Evolutionary conservation across 2,797 vertebrate species (phyloP).

Genomic region (Fistularia commersonii): DNA sequence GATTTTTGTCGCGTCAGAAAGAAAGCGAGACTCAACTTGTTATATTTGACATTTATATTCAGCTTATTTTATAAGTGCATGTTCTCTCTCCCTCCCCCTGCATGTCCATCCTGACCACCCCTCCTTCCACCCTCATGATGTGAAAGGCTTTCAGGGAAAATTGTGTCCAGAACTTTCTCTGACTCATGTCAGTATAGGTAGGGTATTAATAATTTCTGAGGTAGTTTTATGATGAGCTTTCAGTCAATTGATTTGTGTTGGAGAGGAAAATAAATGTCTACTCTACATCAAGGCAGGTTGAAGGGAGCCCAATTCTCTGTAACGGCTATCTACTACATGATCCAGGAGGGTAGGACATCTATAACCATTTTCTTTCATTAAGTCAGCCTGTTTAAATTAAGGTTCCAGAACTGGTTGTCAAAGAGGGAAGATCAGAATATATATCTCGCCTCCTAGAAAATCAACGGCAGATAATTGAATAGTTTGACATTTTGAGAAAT

Average conservation of each 20-base stretch:
- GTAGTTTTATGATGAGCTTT: conserved; percentile 38
- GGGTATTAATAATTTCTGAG: conserved; percentile 48
- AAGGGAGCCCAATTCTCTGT: conserved; percentile 3
- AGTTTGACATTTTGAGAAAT: not conserved
- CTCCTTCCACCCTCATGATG: conserved; percentile 21
- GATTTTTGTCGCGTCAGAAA: not conserved
- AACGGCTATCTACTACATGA: not conserved
- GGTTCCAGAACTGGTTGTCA: not conserved
- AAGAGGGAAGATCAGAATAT: not conserved
- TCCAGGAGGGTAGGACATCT: not conserved
- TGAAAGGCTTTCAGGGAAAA: conserved; percentile 47
- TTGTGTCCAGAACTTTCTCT: conserved; percentile 50
- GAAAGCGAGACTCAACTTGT: conserved; percentile 1
- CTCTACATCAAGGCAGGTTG: conserved; percentile 6
- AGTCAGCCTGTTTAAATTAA: not conserved
- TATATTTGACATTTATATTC: conserved; percentile 30
- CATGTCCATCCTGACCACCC: conserved; percentile 27
- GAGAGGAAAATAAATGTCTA: conserved; percentile 22
- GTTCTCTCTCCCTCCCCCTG: conserved; percentile 7
- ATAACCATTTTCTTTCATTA: not conserved
- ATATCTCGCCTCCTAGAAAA: not conserved
- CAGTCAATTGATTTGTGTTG: conserved; percentile 32
- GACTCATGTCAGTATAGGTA: conserved; percentile 32
- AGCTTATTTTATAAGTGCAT: conserved; percentile 13
- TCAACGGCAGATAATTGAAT: not conserved